A percentile compares a stretch with the other conserved stretches of the same genome.
Conservation (phyloP, 2,797 vertebrate genomes). For the Chiloscyllium punctatum region DNA sequence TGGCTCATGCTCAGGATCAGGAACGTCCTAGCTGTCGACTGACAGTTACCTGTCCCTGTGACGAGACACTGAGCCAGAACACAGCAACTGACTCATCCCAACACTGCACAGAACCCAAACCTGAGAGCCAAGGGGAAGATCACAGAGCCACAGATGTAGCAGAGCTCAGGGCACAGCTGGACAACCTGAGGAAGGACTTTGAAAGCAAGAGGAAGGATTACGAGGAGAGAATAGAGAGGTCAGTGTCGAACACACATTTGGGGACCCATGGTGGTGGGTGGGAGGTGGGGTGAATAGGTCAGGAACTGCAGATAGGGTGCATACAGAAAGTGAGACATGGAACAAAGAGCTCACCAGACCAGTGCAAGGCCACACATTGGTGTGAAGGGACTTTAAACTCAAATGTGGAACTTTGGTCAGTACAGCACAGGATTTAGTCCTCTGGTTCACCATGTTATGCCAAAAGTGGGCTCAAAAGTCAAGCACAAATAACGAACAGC, state of each 20-base stretch:
- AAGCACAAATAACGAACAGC: not conserved
- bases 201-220: constrained; percentile 52
- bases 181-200: constrained; percentile 49
- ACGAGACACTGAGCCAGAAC: too few relatives aligned
- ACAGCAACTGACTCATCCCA: too few relatives aligned
- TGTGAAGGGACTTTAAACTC: too few relatives aligned
- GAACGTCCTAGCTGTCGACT: not conserved
- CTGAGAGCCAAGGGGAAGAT: constrained; percentile 13
- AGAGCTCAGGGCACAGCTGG: constrained; percentile 46
- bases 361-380: too few relatives aligned
- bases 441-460: too few relatives aligned
- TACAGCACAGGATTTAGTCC: too few relatives aligned
- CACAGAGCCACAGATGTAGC: constrained; percentile 44
- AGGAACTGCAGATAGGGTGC: not conserved
- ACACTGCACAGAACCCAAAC: not conserved
- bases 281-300: too few relatives aligned
- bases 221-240: constrained; percentile 67
- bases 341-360: too few relatives aligned
- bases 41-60: too few relatives aligned
- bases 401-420: too few relatives aligned
- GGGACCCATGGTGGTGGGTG: too few relatives aligned
- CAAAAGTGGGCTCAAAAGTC: not conserved
- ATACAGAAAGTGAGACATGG: not conserved
- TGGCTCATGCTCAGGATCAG: not conserved
- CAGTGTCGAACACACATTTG: constrained; percentile 32